A percentile compares a stretch with the other conserved stretches of the same genome.
phyloP scores from a whole-genome alignment of 2,888 invertebrate genomes.

The Piscicola geometra region DNA sequence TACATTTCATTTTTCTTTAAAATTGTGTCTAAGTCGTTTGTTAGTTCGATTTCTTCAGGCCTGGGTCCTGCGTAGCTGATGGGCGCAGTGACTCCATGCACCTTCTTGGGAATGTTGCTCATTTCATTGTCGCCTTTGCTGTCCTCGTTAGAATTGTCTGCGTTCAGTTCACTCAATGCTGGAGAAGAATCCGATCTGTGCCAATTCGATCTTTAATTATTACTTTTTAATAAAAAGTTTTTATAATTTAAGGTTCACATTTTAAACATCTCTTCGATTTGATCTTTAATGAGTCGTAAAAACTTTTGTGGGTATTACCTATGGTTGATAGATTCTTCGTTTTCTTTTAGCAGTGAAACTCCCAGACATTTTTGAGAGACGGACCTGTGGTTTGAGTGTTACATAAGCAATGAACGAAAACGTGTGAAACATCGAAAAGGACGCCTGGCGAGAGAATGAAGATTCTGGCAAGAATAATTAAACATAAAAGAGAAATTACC shows the following conservation, averaged over 20 bases:
- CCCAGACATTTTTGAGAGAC: conserved; percentile 16
- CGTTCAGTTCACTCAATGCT: background rate
- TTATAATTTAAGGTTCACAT: too few species aligned
- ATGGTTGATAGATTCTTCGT: background rate
- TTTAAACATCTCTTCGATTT: too few species aligned
- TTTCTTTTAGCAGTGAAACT: background rate
- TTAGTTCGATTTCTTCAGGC: conserved; percentile 70
- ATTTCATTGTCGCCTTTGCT: background rate
- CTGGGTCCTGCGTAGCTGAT: conserved; percentile 82
- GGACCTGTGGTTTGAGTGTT: background rate
- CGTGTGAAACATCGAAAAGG: background rate
- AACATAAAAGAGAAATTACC: background rate
- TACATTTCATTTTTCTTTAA: conserved; percentile 80
- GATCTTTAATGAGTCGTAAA: background rate
- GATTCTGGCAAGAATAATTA: background rate
- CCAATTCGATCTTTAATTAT: background rate
- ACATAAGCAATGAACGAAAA: background rate
- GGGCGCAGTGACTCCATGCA: conserved; percentile 82
- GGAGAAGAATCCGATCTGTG: background rate
- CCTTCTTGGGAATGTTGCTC: conserved; percentile 38
- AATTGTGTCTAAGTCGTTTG: conserved; percentile 71
- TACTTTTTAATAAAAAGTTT: background rate
- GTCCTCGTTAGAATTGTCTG: background rate
- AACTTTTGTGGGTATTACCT: background rate
- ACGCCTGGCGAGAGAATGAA: background rate